phyloP scores from a whole-genome alignment of 2,113 vertebrate species.

The Alligator mississippiensis region DNA sequence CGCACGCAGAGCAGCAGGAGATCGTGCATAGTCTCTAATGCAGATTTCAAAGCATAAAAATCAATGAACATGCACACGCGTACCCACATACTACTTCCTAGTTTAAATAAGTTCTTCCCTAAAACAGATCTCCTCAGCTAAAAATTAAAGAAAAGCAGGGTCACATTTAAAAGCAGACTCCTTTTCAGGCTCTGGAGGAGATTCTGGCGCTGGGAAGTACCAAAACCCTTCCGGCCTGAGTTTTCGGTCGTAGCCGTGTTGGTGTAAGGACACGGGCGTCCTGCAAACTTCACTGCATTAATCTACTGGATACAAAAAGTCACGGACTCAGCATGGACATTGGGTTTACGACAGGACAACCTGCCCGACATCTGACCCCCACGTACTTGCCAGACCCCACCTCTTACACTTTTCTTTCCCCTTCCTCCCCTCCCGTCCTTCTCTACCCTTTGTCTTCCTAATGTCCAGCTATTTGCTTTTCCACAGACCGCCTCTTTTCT shows the following conservation, averaged over 20 bases:
- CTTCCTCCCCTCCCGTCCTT: too few relatives aligned
- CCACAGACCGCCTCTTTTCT: too few relatives aligned
- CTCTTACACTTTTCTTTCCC: background rate
- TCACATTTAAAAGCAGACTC: background rate
- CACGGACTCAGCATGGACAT: background rate
- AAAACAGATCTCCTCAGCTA: background rate
- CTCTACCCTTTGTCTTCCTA: too few relatives aligned
- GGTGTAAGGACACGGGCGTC: too few relatives aligned
- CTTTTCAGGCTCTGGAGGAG: background rate
- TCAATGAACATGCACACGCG: background rate
- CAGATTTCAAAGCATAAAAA: accelerated
- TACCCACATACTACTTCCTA: background rate
- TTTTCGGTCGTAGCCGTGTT: too few relatives aligned
- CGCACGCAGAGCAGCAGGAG: background rate
- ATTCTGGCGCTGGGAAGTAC: background rate
- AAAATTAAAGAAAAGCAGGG: background rate
- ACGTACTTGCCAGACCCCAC: background rate
- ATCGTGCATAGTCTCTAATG: background rate
- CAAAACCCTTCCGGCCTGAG: background rate
- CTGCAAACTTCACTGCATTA: too few relatives aligned
- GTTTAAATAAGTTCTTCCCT: background rate
- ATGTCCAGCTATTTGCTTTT: too few relatives aligned
- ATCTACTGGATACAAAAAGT: too few relatives aligned
- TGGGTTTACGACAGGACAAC: background rate
- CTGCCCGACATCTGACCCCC: too few relatives aligned